A percentile compares a stretch with the other conserved stretches of the same genome.
Conservation (phyloP, 2,888 invertebrate genomes). For the Deroplatys truncata region DNA sequence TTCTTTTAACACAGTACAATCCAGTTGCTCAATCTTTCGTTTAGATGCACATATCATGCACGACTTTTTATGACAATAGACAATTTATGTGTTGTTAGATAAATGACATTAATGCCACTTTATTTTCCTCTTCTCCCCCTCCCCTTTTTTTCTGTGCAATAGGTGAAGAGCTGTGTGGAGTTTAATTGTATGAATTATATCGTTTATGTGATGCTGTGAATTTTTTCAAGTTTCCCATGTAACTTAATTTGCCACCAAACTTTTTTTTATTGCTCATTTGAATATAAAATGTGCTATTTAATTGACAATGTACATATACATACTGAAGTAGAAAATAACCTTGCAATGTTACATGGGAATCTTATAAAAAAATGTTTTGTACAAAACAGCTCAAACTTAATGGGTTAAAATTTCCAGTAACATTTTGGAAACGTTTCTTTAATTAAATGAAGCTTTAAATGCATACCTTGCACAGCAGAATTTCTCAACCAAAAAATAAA, state of each 20-base stretch:
- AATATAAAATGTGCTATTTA: neutral
- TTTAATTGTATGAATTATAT: neutral
- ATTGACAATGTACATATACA: neutral
- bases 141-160: neutral
- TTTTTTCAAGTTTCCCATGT: neutral
- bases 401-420: neutral
- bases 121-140: too few species aligned
- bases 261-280: neutral
- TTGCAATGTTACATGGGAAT: neutral
- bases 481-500: neutral
- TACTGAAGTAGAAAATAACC: neutral
- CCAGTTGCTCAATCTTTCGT: neutral
- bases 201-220: neutral
- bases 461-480: neutral
- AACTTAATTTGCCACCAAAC: neutral
- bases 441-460: neutral
- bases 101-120: too few species aligned
- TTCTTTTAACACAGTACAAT: neutral
- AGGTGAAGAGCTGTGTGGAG: neutral
- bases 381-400: neutral
- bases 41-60: conserved; percentile 2
- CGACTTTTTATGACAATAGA: neutral
- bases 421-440: neutral
- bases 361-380: neutral
- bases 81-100: neutral